These are phyloP conservation scores for Opisthocomus hoazin DNA, from an alignment of 2,113 vertebrate species.

Conservation along the genomic window DNA sequence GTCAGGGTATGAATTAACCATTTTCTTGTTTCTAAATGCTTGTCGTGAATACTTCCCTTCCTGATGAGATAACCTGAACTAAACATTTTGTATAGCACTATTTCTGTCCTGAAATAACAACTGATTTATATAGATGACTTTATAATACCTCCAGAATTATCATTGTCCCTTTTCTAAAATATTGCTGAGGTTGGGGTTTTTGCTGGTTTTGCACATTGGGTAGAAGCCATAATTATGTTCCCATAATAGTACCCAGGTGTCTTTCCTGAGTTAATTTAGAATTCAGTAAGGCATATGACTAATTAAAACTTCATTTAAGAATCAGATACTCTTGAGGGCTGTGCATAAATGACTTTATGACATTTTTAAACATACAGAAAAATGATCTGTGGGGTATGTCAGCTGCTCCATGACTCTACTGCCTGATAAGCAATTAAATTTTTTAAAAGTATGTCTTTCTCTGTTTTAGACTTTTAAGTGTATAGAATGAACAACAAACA, in stretches of 20 bases:
- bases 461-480: background rate
- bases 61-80: background rate
- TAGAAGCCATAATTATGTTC: background rate
- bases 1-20: background rate
- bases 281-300: conserved; percentile 3
- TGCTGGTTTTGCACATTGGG: background rate
- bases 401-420: background rate
- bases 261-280: conserved; percentile 30
- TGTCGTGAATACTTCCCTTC: background rate
- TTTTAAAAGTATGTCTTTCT: background rate
- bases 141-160: background rate
- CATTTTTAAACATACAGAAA: conserved; percentile 33
- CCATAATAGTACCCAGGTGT: conserved; percentile 10
- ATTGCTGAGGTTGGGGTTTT: background rate
- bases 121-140: background rate
- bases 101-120: background rate
- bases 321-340: background rate
- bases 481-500: background rate
- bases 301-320: conserved; percentile 59
- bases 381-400: background rate
- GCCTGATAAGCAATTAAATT: background rate
- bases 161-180: background rate
- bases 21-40: background rate
- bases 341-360: conserved; percentile 21
- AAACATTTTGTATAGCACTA: background rate